Conservation (phyloP, 2,888 invertebrate species). For the Deilephila elpenor region DNA sequence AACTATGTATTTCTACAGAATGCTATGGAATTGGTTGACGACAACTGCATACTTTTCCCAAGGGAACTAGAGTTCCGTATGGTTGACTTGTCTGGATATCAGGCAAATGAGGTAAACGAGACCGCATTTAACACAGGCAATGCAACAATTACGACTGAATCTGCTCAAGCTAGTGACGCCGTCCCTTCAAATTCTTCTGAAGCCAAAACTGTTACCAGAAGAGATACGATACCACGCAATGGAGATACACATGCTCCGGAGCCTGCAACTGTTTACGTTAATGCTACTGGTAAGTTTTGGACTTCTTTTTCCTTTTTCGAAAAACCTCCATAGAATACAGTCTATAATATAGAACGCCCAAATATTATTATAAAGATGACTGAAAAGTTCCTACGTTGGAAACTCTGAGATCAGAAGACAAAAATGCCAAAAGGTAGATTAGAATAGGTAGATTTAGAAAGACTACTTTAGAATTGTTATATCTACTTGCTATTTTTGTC, state of each 20-base stretch:
- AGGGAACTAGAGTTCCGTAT: constrained; percentile 62
- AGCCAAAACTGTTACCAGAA: constrained; percentile 47
- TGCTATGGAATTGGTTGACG: constrained; percentile 65
- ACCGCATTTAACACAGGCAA: constrained; percentile 15
- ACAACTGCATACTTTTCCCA: constrained; percentile 69
- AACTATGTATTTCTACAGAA: constrained; percentile 74
- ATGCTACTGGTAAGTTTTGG: constrained; percentile 8
- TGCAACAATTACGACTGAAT: constrained; percentile 43
- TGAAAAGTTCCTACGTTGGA: too few relatives aligned
- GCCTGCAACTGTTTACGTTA: constrained; percentile 22
- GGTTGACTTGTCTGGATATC: constrained; percentile 47
- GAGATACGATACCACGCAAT: constrained; percentile 42
- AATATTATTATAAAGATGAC: background rate
- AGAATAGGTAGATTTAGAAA: too few relatives aligned
- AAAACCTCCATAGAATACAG: background rate
- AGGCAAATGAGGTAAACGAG: constrained; percentile 25
- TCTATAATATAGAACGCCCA: background rate
- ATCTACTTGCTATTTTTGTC: background rate
- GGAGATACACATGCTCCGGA: constrained; percentile 32
- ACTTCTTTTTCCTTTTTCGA: background rate
- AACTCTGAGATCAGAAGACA: too few relatives aligned
- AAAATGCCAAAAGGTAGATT: too few relatives aligned
- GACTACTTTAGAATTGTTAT: background rate
- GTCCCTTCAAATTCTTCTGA: constrained; percentile 37
- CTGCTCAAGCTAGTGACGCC: constrained; percentile 49